These are phyloP conservation scores for Hesperophylax magnus DNA, from an alignment of 1,140 invertebrate genomes.

Conservation along the genomic window DNA sequence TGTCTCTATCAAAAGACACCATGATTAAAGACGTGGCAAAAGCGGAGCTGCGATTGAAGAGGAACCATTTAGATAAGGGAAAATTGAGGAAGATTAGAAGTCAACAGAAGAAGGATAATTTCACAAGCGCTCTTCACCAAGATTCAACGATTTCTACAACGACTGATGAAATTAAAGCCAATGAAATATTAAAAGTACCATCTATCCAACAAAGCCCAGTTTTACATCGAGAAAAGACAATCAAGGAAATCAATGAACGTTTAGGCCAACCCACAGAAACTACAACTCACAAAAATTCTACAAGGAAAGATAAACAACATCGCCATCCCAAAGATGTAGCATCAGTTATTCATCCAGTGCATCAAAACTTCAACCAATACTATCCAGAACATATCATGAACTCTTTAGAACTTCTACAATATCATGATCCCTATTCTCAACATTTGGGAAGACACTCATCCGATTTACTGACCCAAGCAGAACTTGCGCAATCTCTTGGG, in stretches of 20 bases:
- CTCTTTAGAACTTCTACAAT: slow-evolving; percentile 35
- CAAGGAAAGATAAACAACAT: neutral
- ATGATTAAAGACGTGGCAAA: neutral
- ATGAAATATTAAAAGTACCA: neutral
- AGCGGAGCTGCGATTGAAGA: slow-evolving; percentile 17
- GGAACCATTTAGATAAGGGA: slow-evolving; percentile 61
- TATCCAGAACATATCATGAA: slow-evolving; percentile 47
- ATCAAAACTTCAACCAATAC: slow-evolving; percentile 12
- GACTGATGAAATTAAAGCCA: slow-evolving; percentile 60
- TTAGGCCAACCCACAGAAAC: slow-evolving; percentile 6
- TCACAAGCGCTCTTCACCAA: slow-evolving; percentile 60
- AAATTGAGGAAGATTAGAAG: slow-evolving; percentile 67
- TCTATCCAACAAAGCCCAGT: neutral
- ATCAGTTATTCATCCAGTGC: neutral
- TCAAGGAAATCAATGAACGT: slow-evolving; percentile 29
- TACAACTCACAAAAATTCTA: neutral
- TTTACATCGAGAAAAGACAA: slow-evolving; percentile 1
- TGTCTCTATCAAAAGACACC: neutral
- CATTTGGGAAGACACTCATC: slow-evolving; percentile 61
- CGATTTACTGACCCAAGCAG: slow-evolving; percentile 64
- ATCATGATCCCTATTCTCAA: slow-evolving; percentile 47
- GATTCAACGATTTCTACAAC: slow-evolving; percentile 72
- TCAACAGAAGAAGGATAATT: slow-evolving; percentile 60
- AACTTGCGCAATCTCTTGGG: slow-evolving; percentile 69
- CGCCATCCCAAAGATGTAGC: neutral